These are phyloP conservation scores for Tenthredo mesomela DNA, from an alignment of 2,888 invertebrate species.

Conservation along the genomic window DNA sequence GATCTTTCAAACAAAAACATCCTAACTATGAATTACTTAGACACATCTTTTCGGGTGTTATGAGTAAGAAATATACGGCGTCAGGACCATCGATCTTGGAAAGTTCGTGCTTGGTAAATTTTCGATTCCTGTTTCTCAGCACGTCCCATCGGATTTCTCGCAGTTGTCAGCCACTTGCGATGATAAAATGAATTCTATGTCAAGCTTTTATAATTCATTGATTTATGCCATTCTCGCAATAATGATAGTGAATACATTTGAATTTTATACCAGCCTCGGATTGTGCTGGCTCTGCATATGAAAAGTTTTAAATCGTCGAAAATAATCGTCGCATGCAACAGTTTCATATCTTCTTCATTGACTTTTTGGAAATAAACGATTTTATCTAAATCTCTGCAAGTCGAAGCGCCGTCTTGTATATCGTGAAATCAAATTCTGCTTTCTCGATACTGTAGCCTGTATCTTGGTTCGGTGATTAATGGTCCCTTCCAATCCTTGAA, in stretches of 20 bases:
- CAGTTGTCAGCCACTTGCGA: conserved; percentile 39
- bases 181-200: conserved; percentile 36
- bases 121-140: conserved; percentile 24
- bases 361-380: not conserved
- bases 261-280: not conserved
- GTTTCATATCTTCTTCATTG: not conserved
- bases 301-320: not conserved
- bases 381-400: not conserved
- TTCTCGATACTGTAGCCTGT: not conserved
- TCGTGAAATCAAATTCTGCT: not conserved
- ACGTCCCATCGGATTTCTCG: conserved; percentile 28
- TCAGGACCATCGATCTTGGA: conserved; percentile 19
- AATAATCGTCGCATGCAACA: not conserved
- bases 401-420: not conserved
- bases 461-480: not conserved
- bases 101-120: conserved; percentile 44
- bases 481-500: not conserved
- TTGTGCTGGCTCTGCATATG: not conserved
- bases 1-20: not conserved
- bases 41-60: not conserved
- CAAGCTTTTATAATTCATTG: conserved; percentile 34
- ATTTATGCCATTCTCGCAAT: conserved; percentile 11
- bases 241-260: conserved; percentile 2
- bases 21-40: not conserved
- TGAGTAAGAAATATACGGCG: conserved; percentile 5